Conservation (phyloP, 2,888 invertebrate genomes). For the Trichopoda pennipes region DNA sequence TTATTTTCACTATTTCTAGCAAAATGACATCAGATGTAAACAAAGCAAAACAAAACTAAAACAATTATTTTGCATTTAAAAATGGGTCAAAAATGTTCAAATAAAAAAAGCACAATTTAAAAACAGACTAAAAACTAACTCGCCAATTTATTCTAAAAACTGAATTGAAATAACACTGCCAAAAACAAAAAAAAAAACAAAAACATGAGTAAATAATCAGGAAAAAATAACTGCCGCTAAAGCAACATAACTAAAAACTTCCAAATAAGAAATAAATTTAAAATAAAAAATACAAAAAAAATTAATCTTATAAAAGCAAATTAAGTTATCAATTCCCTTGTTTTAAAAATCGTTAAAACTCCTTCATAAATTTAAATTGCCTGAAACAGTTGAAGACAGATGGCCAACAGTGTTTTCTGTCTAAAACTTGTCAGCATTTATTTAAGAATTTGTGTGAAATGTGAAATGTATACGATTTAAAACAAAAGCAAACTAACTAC, state of each 20-base stretch:
- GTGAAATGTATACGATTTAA: constrained; percentile 39
- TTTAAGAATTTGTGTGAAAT: constrained; percentile 45
- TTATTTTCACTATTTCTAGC: too few relatives aligned
- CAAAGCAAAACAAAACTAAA: too few relatives aligned
- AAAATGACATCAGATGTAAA: too few relatives aligned
- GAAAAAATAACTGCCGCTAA: background rate
- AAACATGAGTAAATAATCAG: constrained; percentile 4
- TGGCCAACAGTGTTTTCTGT: constrained; percentile 36
- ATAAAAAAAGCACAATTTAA: too few relatives aligned
- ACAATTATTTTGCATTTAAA: too few relatives aligned
- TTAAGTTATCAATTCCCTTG: background rate
- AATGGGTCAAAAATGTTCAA: too few relatives aligned
- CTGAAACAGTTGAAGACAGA: constrained; percentile 1
- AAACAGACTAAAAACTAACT: too few relatives aligned
- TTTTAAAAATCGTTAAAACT: background rate
- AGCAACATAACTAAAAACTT: background rate
- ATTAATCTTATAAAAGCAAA: background rate
- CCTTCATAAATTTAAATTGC: background rate
- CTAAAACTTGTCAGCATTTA: constrained; percentile 41
- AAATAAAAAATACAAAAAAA: constrained; percentile 2
- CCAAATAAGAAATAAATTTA: background rate
- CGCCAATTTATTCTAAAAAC: too few relatives aligned
- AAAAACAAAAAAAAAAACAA: constrained; percentile 2
- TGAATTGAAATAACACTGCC: constrained; percentile 27
- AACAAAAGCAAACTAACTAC: constrained; percentile 36